Base-by-base conservation (phyloP, 2,797 vertebrate species). In the Emys orbicularis region DNA sequence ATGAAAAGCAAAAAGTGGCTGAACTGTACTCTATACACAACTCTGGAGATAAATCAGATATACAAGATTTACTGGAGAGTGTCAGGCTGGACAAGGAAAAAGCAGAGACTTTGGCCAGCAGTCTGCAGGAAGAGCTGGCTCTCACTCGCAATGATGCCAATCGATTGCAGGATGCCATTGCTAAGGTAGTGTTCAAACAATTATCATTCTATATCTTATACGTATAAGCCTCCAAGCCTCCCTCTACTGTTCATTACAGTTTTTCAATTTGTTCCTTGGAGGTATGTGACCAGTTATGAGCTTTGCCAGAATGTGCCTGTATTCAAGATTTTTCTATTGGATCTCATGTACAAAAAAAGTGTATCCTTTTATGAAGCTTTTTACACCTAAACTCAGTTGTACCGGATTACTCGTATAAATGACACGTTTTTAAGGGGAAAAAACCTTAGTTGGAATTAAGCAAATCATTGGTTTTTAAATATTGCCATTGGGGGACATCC, bases 1-100 rank as follows among this genome's bases (percentile, higher is more conserved):
- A 99, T 1, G 99, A 99, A 95, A 99, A 99, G 94, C 99, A 99
- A 98, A 99, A 98, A 79, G 99, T 99, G 79, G 98, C 99, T 0
- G 99, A 99, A 95, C 86, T 99, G 19, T 99, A 99, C 92, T 99
- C 99, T 1, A 98, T 99, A 68, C 99, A 99, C 97, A 99, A 99
- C 23, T 99, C 99, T 0, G 99, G 99, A 11, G 99, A 99, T 98
- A 99, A 99, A 77, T 99, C 99, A 16, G 99, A 99, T 94, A 99
- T 99, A 93, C 99, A 99, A 79, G 99, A 99, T 91, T 98, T 99
- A 90, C 98, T 99, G 96, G 99, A 99, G 95, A 99, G 98, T 1
- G 99, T 99, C 27, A 98, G 99, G 80, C 97, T 99, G 79, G 99
- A 99, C 94, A 99, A 99, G 86, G 99, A 99, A 83, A 99, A 99